Evolutionary conservation across 2,113 vertebrate species (phyloP), one percentile per base, ranked within the genome.

Genomic region (Microtus richardsoni): DNA sequence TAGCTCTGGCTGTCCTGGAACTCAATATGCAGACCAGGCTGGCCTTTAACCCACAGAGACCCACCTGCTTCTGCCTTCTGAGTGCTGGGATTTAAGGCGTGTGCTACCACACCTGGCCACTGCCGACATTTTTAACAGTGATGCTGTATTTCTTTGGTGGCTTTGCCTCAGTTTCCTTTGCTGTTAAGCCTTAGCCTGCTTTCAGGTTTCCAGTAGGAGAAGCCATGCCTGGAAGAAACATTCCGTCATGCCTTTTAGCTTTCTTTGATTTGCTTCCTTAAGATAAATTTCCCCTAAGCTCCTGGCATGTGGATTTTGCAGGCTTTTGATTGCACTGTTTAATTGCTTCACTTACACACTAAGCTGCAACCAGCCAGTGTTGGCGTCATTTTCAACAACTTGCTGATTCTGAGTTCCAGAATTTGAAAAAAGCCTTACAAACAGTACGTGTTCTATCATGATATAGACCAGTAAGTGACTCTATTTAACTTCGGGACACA

Each of bases 231-330:
- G 62, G 24, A 89, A 64, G 95, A 93, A 93, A 64, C 74, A 66
- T 95, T 92, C 83, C 11, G 44, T 30, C 17, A 41, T 75, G 3
- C 96, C 54, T 85, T 94, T 89, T 89, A 77, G 94, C 6, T 79
- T 80, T 64, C 60, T 91, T 94, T 94, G 62, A 84, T 30, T 93
- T 93, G 74, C 87, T 95, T 95, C 41, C 71, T 94, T 85, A 88
- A 93, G 82, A 85, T 93, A 77, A 73, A 94, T 93, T 94, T 90
- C 41, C 64, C 28, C 2, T 64, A 58, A 54, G 49, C 92, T 91
- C 82, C 26, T 30, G 44, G 58, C 62, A 12, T 73, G 3, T 78
- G 47, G 95, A 93, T 47, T 49, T 71, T 95, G 75, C 80, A 93
- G 62, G 71, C 64, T 91, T 80, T 92, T 89, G 70, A 91, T 30